Base-by-base conservation (phyloP, 2,113 vertebrate genomes). In the Phyllostomus discolor region DNA sequence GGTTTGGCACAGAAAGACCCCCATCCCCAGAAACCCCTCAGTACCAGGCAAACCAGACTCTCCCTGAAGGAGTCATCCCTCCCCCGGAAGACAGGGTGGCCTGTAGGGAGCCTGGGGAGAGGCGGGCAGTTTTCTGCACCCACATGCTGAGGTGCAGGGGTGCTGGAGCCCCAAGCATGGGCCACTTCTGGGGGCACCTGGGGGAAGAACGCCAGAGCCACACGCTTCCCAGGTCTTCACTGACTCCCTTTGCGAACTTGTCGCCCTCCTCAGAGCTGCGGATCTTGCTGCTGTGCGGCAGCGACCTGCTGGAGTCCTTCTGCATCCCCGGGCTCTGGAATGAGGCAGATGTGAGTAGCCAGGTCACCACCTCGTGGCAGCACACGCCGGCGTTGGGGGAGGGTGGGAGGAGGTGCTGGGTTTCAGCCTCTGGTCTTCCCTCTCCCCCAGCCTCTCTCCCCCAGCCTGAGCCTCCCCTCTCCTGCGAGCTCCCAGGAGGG, bases 271-370 rank as follows among this genome's bases (percentile, higher is more conserved):
- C 97, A 99, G 99, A 99, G 97, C 98, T 99, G 82, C 99, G 99
- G 93, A 99, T 99, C 99, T 97, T 99, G 98, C 99, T 99, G 97
- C 99, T 99, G 96, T 99, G 99, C 89, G 99, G 99, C 94, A 99
- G 99, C 9, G 99, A 99, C 97, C 99, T 99, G 67, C 99, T 99
- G 98, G 99, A 99, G 94, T 99, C 99, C 85, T 99, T 99, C 99
- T 99, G 99, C 98, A 99, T 99, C 98, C 99, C 99, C 2, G 99
- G 99, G 52, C 99, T 99, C 94, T 99, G 99, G 99, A 99, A 99
- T 2, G 99, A 99, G 98, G 99, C 99, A 26, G 99, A 99, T 66
- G 99, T 99, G 98, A 99, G 99, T 99, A 96, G 81, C 62, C 7
- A 22, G 48, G 24, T 4, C 14, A 0, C 8, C 1, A 43, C 4